phyloP scores from a whole-genome alignment of 2,888 invertebrate genomes.

The Drosophila birchii region DNA sequence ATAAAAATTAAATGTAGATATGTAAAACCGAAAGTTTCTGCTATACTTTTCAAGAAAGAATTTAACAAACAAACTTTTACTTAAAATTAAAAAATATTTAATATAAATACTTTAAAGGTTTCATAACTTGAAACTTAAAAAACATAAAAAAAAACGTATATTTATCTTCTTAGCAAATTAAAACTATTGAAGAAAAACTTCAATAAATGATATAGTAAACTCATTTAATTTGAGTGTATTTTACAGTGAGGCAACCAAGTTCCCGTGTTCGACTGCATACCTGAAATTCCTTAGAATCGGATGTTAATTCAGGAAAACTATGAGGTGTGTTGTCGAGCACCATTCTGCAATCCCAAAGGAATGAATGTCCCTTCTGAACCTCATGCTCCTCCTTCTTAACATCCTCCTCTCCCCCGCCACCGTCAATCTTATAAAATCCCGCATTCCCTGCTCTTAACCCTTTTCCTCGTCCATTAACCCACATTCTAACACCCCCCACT shows the following conservation, averaged over 20 bases:
- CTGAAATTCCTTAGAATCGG: slow-evolving; percentile 27
- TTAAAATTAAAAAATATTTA: background rate
- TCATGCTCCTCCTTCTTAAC: background rate
- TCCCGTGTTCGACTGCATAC: slow-evolving; percentile 17
- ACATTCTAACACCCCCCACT: slow-evolving; percentile 46
- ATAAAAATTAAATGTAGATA: no score
- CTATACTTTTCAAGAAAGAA: background rate
- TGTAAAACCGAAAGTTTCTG: no score
- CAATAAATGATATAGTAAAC: no score
- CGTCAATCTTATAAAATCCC: slow-evolving; percentile 37
- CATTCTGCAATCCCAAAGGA: slow-evolving; percentile 19
- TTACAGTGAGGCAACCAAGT: background rate
- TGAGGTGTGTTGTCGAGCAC: slow-evolving; percentile 17
- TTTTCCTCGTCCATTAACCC: slow-evolving; percentile 57
- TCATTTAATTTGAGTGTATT: background rate
- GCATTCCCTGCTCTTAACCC: slow-evolving; percentile 31
- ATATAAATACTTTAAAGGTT: background rate
- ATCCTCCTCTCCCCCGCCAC: no score
- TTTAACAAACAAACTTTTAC: background rate
- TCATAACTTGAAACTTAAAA: background rate
- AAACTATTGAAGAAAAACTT: background rate
- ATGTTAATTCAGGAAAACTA: slow-evolving; percentile 38
- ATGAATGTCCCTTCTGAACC: slow-evolving; percentile 1
- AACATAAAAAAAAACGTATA: background rate
- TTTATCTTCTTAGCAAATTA: background rate